Base-by-base conservation (phyloP, 1,140 invertebrate species). In the Monochamus saltuarius region DNA sequence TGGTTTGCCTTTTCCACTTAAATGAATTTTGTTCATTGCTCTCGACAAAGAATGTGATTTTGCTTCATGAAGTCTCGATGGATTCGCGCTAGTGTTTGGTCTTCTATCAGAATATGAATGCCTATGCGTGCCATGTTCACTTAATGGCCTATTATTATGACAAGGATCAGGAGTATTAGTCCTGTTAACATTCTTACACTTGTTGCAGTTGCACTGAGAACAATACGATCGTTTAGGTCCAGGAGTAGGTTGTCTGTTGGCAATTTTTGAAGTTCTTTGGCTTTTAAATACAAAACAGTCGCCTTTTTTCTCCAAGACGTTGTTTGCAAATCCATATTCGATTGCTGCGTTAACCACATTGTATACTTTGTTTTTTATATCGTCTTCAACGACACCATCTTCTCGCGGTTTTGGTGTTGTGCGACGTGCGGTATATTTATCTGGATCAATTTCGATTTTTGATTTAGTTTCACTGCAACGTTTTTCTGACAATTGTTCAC, bases 311-410 rank as follows among this genome's bases (percentile, higher is more conserved):
- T 65, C 57, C 7, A 65, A 14, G 9, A 62, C 40, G 16, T 65
- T 56, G 35, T 62, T 65, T 13, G 47, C 58, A 29, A 34, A 65
- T 19, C 64, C 64, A 14, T 65, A 61, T 54, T 65, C 56, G 7
- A 65, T 45, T 13, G 64, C 64, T 10, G 55, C 60, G 11, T 45
- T 56, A 4, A 66, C 60, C 10, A 66, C 54, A 7, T 59, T 62
- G 53, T 62, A 66, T 9, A 62, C 46, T 14, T 66, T 59, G 7
- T 56, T 9, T 14, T 60, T 43, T 7, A 66, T 39, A 7, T 56
- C 53, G 14, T 61, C 50, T 13, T 60, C 47, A 9, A 22, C 22
- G 13, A 4, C 4, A n/a, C 29, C 11, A 13, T 38, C 19, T 0
- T 11, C 9, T 7, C 7, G 38, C 9, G 10, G 16, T 34, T 35